Percentiles rank a stretch among this genome's conserved stretches.
These are phyloP conservation scores for Ochotona princeps DNA, from an alignment of 2,113 vertebrate genomes.

Conservation along the genomic window DNA sequence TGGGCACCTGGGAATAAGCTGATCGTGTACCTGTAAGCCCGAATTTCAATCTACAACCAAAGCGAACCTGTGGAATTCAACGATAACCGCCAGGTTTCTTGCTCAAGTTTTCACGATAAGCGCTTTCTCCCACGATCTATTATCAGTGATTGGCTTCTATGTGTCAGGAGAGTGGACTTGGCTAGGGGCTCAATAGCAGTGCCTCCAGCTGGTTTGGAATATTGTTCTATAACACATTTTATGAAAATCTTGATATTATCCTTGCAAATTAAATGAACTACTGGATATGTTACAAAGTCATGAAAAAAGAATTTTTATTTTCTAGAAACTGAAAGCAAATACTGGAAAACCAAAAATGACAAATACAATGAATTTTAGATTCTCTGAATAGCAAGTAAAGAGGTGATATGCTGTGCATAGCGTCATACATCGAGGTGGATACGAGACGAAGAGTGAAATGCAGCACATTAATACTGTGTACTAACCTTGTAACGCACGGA, in stretches of 20 bases:
- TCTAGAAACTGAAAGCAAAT: background rate
- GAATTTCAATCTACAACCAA: too few species aligned
- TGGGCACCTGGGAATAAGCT: too few species aligned
- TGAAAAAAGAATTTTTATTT: background rate
- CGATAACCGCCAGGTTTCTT: too few species aligned
- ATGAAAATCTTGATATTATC: background rate
- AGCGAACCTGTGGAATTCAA: too few species aligned
- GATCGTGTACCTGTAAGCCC: too few species aligned
- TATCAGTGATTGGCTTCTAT: too few species aligned
- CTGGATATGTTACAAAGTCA: background rate
- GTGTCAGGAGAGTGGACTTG: too few species aligned
- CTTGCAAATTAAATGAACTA: background rate
- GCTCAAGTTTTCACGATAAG: too few species aligned
- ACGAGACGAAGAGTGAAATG: background rate
- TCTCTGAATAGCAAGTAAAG: background rate
- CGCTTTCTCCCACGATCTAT: too few species aligned
- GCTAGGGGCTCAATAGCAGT: too few species aligned
- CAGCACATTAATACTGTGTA: background rate
- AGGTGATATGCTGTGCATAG: background rate
- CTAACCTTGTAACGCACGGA: background rate
- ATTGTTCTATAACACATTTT: too few species aligned
- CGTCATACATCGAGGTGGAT: constrained; percentile 19
- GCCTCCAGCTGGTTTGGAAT: too few species aligned
- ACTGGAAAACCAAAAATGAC: background rate
- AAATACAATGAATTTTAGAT: background rate